Base-by-base conservation (phyloP, 1,140 invertebrate genomes). In the Zaprionus africanus region DNA sequence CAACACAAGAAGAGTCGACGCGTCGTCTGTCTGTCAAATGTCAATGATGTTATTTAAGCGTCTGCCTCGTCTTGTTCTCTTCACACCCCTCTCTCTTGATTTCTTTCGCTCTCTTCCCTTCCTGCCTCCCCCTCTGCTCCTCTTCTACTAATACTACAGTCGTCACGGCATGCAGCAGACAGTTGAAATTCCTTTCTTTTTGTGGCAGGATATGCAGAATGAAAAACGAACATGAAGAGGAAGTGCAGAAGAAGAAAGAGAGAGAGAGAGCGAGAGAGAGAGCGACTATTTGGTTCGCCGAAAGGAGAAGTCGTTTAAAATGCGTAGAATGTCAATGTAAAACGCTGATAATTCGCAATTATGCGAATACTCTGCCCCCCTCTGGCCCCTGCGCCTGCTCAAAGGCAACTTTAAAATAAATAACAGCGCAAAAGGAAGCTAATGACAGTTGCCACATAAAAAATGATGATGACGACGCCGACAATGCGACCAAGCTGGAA, bases 281-380 rank as follows among this genome's bases (percentile, higher is more conserved):
- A 36, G n/a, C 22, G 53, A 17, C 28, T 67, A 26, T 46, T 71
- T 43, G 31, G 75, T 59, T 60, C 38, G 65, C 79, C 68, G 66
- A 77, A 56, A 56, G 41, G 76, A 81, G 72, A 86, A 86, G 82
- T 86, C 82, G 86, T 86, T 86, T 82, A 86, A 86, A 77, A 82
- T 86, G 82, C 83, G 65, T 73, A 82, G 76, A 86, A 86, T 86
- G 82, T 86, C 82, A 86, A 82, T 86, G 82, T 79, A 86, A 86
- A 82, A 86, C 69, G 62, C 79, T 86, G 82, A 86, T 86, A 86
- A 86, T 86, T 82, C 76, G 82, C 79, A 85, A 85, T 82, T 85
- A 85, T 86, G 76, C 76, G 81, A 12, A 46, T 73, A 49, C 49
- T 28, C 49, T 51, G 7, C 28, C 0, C 41, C 31, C 19, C 28